Percentiles rank a stretch among this genome's conserved stretches.
Evolutionary conservation across 2,797 vertebrate genomes (phyloP).

Genomic region (Buceros bicornis): DNA sequence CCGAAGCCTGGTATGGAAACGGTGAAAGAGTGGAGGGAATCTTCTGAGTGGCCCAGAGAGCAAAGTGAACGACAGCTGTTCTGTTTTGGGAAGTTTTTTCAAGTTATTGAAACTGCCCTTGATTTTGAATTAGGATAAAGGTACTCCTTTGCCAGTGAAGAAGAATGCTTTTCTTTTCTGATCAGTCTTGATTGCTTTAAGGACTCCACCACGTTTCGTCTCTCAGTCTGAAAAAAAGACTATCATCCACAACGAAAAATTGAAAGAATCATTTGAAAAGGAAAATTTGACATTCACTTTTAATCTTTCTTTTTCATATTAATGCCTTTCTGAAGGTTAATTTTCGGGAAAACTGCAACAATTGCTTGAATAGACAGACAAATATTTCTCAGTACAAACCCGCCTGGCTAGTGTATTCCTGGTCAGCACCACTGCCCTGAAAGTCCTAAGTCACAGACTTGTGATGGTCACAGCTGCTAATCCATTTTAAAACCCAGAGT

Average conservation of each 20-base stretch:
- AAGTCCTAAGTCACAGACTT: background rate
- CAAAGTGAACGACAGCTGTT: background rate
- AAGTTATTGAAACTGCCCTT: background rate
- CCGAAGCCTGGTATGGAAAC: background rate
- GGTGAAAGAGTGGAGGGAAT: background rate
- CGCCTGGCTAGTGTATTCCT: background rate
- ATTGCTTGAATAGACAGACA: background rate
- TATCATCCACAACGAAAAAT: background rate
- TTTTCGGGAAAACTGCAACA: background rate
- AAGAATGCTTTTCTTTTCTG: background rate
- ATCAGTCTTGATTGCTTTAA: background rate
- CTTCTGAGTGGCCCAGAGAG: background rate
- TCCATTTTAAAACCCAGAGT: background rate
- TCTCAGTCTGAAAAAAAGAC: background rate
- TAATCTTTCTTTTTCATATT: background rate
- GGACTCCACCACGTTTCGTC: background rate
- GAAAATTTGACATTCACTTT: background rate
- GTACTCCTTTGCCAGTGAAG: rapidly evolving
- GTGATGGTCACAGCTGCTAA: background rate
- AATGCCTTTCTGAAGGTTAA: background rate
- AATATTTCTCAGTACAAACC: background rate
- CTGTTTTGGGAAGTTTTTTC: background rate
- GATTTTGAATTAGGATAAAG: background rate
- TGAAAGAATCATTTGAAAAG: background rate
- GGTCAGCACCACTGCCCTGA: background rate